Conservation (phyloP, 1,140 invertebrate genomes). For the Agrypnia vestita region DNA sequence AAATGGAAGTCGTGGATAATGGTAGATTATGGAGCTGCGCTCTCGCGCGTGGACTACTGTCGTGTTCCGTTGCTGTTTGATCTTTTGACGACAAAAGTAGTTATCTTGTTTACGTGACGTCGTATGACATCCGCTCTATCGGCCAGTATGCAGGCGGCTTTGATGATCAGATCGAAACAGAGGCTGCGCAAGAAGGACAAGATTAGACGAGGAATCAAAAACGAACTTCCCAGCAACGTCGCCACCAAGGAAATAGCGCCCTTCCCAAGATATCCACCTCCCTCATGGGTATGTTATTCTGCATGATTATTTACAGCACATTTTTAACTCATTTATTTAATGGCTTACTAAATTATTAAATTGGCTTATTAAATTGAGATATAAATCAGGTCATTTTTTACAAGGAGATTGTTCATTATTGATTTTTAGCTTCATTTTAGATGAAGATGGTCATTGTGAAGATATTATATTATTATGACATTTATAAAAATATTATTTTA, state of each 20-base stretch:
- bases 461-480: too few species aligned
- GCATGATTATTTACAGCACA: background rate
- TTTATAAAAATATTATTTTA: too few species aligned
- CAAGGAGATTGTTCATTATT: too few species aligned
- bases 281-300: conserved; percentile 80
- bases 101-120: conserved; percentile 10
- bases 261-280: conserved; percentile 87
- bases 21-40: background rate
- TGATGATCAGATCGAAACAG: conserved; percentile 90
- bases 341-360: too few species aligned
- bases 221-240: conserved; percentile 87
- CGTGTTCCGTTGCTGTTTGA: background rate
- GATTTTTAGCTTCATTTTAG: too few species aligned
- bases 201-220: conserved; percentile 80
- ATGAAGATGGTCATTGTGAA: too few species aligned
- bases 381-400: too few species aligned
- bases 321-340: too few species aligned
- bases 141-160: conserved; percentile 90
- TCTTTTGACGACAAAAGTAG: background rate
- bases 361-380: too few species aligned
- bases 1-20: background rate
- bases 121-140: conserved; percentile 64
- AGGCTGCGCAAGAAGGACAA: conserved; percentile 83
- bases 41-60: background rate
- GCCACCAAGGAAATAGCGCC: conserved; percentile 88